phyloP scores from a whole-genome alignment of 2,888 invertebrate species.

The Xanthorhoe spadicearia region DNA sequence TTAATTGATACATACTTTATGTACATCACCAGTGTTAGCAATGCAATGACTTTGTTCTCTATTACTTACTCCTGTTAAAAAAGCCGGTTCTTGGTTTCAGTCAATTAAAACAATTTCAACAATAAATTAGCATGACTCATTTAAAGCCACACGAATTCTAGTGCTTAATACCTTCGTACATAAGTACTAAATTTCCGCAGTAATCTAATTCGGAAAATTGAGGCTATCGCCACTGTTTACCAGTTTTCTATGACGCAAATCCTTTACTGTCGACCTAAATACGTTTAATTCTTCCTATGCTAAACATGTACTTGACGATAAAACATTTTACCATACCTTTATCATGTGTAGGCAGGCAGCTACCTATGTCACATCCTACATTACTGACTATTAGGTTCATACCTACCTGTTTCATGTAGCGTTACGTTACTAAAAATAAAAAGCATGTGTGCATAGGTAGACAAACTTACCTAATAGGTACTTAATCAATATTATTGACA shows the following conservation, averaged over 20 bases:
- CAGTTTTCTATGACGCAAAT: constrained; percentile 29
- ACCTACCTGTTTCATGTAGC: background rate
- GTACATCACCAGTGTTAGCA: no score
- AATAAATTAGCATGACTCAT: background rate
- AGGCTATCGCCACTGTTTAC: constrained; percentile 21
- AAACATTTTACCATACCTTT: constrained; percentile 2
- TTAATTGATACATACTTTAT: no score
- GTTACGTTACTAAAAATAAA: background rate
- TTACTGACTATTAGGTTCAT: background rate
- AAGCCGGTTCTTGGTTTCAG: background rate
- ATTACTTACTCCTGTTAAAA: no score
- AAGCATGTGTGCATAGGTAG: background rate
- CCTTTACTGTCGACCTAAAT: constrained; percentile 31
- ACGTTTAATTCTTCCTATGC: constrained; percentile 16
- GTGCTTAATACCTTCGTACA: background rate
- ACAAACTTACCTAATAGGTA: background rate
- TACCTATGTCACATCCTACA: background rate
- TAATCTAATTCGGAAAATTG: constrained; percentile 20
- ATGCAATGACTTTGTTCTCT: no score
- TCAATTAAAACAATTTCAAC: background rate
- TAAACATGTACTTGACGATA: constrained; percentile 5
- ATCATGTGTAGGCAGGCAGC: background rate
- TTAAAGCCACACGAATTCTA: background rate
- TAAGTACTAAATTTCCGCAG: constrained; percentile 1
- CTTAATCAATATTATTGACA: no score